Conservation (phyloP, 30 jellyfish, hydroid and myxozoan genomes). For the Haliclystus octoradiatus region DNA sequence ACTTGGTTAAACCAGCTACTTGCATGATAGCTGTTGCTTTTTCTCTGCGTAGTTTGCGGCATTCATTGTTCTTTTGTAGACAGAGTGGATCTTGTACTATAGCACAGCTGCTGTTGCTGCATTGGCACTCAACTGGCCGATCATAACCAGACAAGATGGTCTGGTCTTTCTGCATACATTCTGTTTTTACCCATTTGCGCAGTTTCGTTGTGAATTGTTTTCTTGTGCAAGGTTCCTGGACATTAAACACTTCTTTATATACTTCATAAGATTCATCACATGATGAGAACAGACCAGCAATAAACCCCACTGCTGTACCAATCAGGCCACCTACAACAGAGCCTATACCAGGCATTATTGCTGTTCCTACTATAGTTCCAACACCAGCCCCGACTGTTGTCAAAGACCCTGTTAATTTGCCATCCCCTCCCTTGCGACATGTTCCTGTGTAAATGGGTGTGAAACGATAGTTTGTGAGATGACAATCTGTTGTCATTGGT, state of each 20-base stretch:
- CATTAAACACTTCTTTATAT: not conserved
- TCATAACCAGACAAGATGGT: constrained; percentile 25
- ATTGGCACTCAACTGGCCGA: constrained; percentile 31
- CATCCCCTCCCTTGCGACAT: constrained; percentile 26
- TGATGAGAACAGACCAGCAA: constrained; percentile 40
- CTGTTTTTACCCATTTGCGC: constrained; percentile 19
- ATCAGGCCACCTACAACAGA: constrained; percentile 32
- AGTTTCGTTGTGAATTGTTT: constrained; percentile 17
- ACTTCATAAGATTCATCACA: constrained; percentile 48
- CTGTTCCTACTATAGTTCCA: constrained; percentile 12
- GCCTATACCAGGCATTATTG: constrained; percentile 18
- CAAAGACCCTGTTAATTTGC: constrained; percentile 22
- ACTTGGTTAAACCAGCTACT: constrained; percentile 20
- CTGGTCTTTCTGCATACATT: constrained; percentile 9
- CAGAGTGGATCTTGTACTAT: constrained; percentile 23
- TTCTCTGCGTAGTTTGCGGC: constrained; percentile 6
- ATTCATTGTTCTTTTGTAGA: constrained; percentile 4
- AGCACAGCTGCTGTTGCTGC: constrained; percentile 20
- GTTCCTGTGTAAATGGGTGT: constrained; percentile 51
- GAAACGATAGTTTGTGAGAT: constrained; percentile 22
- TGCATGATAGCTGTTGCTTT: constrained; percentile 15
- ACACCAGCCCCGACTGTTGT: constrained; percentile 42
- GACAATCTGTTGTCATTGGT: constrained; percentile 20
- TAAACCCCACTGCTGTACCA: constrained; percentile 20
- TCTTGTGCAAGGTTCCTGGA: not conserved